Base-by-base conservation (phyloP, 2,113 vertebrate genomes). In the Indicator indicator region DNA sequence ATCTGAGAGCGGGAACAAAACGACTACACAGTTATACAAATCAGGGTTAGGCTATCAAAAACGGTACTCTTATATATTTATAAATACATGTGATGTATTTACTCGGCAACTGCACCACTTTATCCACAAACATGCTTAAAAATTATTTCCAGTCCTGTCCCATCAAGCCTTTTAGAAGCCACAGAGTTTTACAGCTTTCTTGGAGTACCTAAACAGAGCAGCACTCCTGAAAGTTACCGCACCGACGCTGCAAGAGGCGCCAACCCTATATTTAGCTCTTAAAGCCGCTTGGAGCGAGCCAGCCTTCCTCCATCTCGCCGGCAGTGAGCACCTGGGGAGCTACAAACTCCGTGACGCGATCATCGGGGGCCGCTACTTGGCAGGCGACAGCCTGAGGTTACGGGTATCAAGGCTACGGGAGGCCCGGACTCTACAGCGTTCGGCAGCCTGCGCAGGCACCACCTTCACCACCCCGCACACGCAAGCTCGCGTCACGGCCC, bases 221-320 rank as follows among this genome's bases (percentile, higher is more conserved):
- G 24, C 2, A 6, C 79, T 76, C 40, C 40, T 10, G 28, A 17
- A 33, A 27, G 26, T 2, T 11, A 6, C 9, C 40, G 28, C 1
- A 9, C 24, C 23, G 11, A 15, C 26, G 20, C 64, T 8, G 27
- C 46, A 4, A 26, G 76, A 32, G 16, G 14, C 3, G 65, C 36
- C 88, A 75, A 12, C 32, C 32, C 93, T 96, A 92, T 95, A 94
- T 95, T 94, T 96, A 96, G 88, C 59, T 52, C 5, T 27, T 4
- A 86, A 94, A 94, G 81, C 84, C 3, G 59, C 91, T 59, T 8
- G 58, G 74, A 23, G 10, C 16, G 3, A 38, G 64, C 3, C 86
- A 5, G n/a, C 28, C 40, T 18, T 19, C 26, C 63, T 62, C 77
- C 64, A 24, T 36, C 55, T 13, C 69, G 42, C 19, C 46, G 20